phyloP scores from a whole-genome alignment of 2,113 vertebrate genomes.

The Turnix velox region DNA sequence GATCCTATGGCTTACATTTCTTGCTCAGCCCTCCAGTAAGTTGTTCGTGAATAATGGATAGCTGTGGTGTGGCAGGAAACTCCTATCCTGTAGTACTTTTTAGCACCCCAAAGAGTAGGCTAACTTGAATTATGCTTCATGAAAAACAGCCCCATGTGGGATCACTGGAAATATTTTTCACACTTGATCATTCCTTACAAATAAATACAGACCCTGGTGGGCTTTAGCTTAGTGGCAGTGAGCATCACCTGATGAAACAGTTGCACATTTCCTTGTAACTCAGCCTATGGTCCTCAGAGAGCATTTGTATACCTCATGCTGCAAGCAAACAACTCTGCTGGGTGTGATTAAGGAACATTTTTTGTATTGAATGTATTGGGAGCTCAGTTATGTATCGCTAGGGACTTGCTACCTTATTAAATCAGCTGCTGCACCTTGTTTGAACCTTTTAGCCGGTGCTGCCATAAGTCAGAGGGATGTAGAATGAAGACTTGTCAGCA shows the following conservation, averaged over 20 bases:
- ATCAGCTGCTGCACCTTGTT: background rate
- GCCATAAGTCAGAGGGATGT: background rate
- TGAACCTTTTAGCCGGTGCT: background rate
- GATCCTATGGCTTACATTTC: background rate
- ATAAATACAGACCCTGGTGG: background rate
- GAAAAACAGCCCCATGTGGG: background rate
- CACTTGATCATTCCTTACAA: background rate
- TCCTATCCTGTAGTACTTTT: background rate
- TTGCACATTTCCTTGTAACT: conserved; percentile 43
- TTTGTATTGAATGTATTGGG: background rate
- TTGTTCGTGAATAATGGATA: background rate
- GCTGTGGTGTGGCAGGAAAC: background rate
- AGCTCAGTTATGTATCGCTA: background rate
- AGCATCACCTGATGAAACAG: conserved; percentile 68
- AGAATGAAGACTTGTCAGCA: background rate
- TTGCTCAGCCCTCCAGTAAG: background rate
- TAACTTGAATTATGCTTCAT: background rate
- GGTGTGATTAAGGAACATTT: conserved; percentile 39
- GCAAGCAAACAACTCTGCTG: conserved; percentile 35
- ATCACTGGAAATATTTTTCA: background rate
- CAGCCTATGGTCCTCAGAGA: background rate
- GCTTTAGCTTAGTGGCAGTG: fast-evolving
- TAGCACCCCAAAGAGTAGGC: background rate
- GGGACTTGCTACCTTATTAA: conserved; percentile 39
- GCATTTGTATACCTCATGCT: background rate